Conservation (phyloP, 1,140 invertebrate species). For the Hormaphis cornu region DNA sequence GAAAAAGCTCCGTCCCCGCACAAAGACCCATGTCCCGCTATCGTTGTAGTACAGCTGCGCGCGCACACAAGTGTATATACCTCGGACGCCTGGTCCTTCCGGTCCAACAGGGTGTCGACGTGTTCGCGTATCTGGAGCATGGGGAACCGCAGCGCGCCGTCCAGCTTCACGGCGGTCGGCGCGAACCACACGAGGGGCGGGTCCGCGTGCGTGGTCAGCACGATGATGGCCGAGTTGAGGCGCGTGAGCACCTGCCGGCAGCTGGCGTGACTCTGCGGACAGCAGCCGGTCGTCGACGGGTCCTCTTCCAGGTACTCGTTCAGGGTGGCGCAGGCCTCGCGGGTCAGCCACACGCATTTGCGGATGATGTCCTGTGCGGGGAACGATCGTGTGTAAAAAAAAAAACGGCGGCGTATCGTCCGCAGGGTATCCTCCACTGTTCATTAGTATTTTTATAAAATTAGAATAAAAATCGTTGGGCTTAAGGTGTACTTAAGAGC, state of each 20-base stretch:
- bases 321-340: slow-evolving; percentile 42
- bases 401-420: no score
- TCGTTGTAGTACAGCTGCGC: neutral
- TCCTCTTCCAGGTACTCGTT: slow-evolving; percentile 25
- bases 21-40: neutral
- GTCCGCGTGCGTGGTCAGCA: slow-evolving; percentile 50
- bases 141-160: slow-evolving; percentile 73
- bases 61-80: slow-evolving; percentile 52
- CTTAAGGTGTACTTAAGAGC: no score
- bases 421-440: no score
- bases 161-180: slow-evolving; percentile 48
- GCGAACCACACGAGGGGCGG: slow-evolving; percentile 67
- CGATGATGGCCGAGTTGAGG: slow-evolving; percentile 55
- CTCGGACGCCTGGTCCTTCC: slow-evolving; percentile 80
- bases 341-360: slow-evolving; percentile 49
- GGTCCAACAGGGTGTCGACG: slow-evolving; percentile 86
- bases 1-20: no score
- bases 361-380: slow-evolving; percentile 48
- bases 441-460: no score
- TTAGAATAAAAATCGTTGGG: no score
- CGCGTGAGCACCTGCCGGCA: slow-evolving; percentile 39
- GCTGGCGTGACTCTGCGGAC: neutral
- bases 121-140: slow-evolving; percentile 92
- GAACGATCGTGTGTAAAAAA: no score
- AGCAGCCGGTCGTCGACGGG: slow-evolving; percentile 4